Percentiles rank a stretch among this genome's conserved stretches.
Conservation (phyloP, 1,140 invertebrate species). For the Cataglyphis hispanica region DNA sequence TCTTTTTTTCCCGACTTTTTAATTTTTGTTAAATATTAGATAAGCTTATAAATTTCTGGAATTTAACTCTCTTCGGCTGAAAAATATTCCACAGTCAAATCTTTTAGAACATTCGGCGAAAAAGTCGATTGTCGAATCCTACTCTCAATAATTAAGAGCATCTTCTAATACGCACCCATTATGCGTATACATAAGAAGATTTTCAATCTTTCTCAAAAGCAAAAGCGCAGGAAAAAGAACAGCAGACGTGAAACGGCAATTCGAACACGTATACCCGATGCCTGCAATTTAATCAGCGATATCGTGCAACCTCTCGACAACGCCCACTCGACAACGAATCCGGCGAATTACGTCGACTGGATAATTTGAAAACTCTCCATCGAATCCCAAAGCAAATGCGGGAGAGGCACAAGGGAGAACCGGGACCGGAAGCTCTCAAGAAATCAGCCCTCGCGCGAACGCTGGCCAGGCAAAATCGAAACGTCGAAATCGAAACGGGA, state of each 20-base stretch:
- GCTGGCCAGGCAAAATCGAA: neutral
- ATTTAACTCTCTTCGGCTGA: neutral
- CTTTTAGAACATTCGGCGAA: neutral
- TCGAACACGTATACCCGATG: conserved; percentile 2
- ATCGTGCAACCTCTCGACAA: conserved; percentile 28
- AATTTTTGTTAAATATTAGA: neutral
- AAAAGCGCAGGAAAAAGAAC: neutral
- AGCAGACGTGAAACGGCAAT: conserved; percentile 23
- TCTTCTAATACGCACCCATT: too few species aligned
- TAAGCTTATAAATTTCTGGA: neutral
- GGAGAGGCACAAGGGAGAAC: neutral
- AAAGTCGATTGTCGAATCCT: neutral
- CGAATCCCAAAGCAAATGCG: conserved; percentile 20
- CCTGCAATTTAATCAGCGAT: conserved; percentile 56
- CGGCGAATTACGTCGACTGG: conserved; percentile 31
- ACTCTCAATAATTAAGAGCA: conserved; percentile 5
- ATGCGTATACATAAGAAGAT: conserved; percentile 1
- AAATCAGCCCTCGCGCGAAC: conserved; percentile 8
- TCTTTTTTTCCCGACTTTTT: too few species aligned
- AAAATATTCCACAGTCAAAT: conserved; percentile 3
- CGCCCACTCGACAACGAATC: neutral
- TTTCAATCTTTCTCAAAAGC: neutral
- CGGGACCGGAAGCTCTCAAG: conserved; percentile 16
- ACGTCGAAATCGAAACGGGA: conserved; percentile 38
- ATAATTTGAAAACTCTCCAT: conserved; percentile 58